Conservation (phyloP, 2,888 invertebrate genomes). For the Eustalomyia histrio region DNA sequence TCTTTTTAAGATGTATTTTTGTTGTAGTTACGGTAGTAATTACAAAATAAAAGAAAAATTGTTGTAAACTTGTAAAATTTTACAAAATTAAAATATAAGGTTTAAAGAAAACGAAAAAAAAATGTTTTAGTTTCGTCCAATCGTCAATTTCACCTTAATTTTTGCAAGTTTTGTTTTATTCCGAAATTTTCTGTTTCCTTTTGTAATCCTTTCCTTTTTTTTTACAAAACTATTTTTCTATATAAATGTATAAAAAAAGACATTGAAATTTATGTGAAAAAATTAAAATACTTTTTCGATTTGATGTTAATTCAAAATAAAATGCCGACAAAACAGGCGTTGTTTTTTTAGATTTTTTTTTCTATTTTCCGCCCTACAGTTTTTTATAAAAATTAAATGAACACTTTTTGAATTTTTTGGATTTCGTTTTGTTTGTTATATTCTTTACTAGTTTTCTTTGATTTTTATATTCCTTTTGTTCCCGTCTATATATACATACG, state of each 20-base stretch:
- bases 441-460: constrained; percentile 34
- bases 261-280: not conserved
- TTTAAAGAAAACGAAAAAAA: not conserved
- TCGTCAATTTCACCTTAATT: not conserved
- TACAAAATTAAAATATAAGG: not conserved
- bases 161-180: not conserved
- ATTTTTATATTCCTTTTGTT: constrained; percentile 22
- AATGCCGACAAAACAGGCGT: constrained; percentile 45
- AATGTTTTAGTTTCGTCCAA: not conserved
- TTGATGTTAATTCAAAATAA: constrained; percentile 4
- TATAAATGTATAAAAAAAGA: not conserved
- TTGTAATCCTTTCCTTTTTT: not conserved
- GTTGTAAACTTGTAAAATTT: not conserved
- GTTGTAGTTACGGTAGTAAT: not conserved
- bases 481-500: constrained; percentile 20
- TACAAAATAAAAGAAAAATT: not conserved
- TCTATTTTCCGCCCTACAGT: constrained; percentile 21
- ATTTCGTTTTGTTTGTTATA: constrained; percentile 35
- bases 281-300: constrained; percentile 9
- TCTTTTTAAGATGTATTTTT: not conserved
- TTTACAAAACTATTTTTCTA: not conserved
- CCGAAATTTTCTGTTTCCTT: not conserved
- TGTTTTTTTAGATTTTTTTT: constrained; percentile 22
- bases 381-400: not conserved
- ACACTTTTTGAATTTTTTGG: constrained; percentile 13